Percentiles rank a stretch among this genome's conserved stretches.
phyloP scores from a whole-genome alignment of 2,888 invertebrate genomes.

The Apamea anceps region DNA sequence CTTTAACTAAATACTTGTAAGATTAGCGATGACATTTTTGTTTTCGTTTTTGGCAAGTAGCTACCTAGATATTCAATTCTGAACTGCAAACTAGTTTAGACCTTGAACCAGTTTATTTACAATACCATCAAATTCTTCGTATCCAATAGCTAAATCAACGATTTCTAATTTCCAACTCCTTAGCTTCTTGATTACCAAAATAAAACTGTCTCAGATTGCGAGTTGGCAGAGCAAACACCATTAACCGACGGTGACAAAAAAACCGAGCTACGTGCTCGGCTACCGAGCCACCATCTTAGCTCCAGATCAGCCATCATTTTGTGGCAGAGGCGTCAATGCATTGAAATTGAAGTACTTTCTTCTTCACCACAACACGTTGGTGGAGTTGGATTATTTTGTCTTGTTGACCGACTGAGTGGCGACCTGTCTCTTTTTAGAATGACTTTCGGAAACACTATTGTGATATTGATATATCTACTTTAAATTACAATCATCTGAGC shows the following conservation, averaged over 20 bases:
- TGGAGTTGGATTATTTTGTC: neutral
- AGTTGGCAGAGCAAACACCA: conserved; percentile 73
- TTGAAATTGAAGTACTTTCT: conserved; percentile 51
- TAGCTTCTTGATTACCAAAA: conserved; percentile 64
- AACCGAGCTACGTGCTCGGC: conserved; percentile 68
- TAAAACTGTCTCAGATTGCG: conserved; percentile 76
- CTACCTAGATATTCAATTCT: too few relatives aligned
- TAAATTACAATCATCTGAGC: too few relatives aligned
- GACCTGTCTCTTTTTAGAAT: neutral
- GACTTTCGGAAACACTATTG: neutral
- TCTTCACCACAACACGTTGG: neutral
- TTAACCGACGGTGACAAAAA: conserved; percentile 74
- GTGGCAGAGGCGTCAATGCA: conserved; percentile 60
- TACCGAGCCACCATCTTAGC: conserved; percentile 63
- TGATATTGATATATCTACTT: neutral
- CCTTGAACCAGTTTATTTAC: neutral
- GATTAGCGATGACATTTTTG: neutral
- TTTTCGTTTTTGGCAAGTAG: neutral
- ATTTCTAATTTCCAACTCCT: conserved; percentile 34
- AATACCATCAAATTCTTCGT: neutral
- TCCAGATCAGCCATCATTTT: conserved; percentile 54
- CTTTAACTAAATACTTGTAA: neutral
- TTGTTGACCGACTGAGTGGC: neutral
- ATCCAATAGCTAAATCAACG: neutral
- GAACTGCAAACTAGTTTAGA: neutral